Base-by-base conservation (phyloP, 2,888 invertebrate species). In the Diloba caeruleocephala region DNA sequence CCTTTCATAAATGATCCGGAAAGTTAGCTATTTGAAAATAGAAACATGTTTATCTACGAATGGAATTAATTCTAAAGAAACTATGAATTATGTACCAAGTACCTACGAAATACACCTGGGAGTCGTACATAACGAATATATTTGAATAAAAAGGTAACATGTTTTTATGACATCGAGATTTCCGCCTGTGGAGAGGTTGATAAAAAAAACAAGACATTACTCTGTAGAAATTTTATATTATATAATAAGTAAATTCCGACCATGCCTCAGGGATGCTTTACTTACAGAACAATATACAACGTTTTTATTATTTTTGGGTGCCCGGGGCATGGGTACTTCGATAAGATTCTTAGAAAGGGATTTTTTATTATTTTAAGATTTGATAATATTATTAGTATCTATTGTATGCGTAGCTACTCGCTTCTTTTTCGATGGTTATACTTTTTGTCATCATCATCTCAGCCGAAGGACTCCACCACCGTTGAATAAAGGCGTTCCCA, bases 41-140 rank as follows among this genome's bases (percentile, higher is more conserved):
- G n/a, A n/a, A n/a, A n/a, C n/a, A n/a, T n/a, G n/a, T 28, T 26
- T 41, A 12, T 3, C 13, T 28, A 15, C 6, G 6, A 26, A 6
- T 6, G 12, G 23, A 41, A 41, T 59, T 28, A 17, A 36, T 28
- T 25, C 10, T 25, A 3, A 38, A 55, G 54, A 25, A 14, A 33
- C 25, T 59, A 42, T 26, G 19, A 62, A 38, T 21, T 12, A 15
- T 17, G 29, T 39, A 26, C 10, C 38, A 26, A 19, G 25, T 36
- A 31, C 37, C 3, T n/a, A 19, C 9, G 10, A n/a, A 21, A 32
- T 62, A 62, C 38, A 55, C 10, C 41, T 46, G 19, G 21, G 31
- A 62, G 38, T 33, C 48, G 14, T 10, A 17, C 17, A n/a, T n/a
- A n/a, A 29, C n/a, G 12, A 48, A 53, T 37, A 41, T 63, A 56